Evolutionary conservation across 2,797 vertebrate species (phyloP).

Genomic region (Carapus acus): DNA sequence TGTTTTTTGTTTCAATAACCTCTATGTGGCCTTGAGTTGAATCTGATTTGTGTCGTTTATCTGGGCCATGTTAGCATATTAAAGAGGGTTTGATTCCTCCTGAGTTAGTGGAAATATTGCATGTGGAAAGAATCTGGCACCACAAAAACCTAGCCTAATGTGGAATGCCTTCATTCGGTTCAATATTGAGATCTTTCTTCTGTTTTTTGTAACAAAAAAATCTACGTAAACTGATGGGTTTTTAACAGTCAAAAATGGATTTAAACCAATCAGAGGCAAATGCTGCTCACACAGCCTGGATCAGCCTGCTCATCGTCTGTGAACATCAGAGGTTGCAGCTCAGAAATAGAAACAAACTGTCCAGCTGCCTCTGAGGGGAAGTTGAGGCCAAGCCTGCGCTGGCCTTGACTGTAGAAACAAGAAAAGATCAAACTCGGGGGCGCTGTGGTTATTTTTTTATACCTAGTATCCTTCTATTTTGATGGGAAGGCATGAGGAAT

Average conservation of each 20-base stretch:
- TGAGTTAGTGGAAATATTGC: conserved; percentile 31
- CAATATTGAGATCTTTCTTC: conserved; percentile 5
- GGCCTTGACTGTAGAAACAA: no score
- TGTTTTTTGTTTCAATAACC: conserved; percentile 52
- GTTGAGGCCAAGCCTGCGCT: no score
- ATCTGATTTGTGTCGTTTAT: conserved; percentile 36
- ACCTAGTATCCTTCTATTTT: no score
- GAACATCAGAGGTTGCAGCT: conserved; percentile 35
- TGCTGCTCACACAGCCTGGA: conserved; percentile 6
- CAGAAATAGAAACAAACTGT: conserved; percentile 17
- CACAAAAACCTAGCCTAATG: conserved; percentile 6
- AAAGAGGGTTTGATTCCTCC: conserved; percentile 18
- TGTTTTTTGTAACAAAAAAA: conserved; percentile 31
- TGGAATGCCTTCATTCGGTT: conserved; percentile 7
- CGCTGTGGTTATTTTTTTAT: no score
- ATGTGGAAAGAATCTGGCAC: conserved; percentile 43
- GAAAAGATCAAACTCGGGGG: no score
- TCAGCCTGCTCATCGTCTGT: conserved; percentile 28
- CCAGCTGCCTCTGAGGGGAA: conserved; percentile 43
- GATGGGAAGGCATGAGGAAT: no score
- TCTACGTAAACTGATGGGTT: background rate
- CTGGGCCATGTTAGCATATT: conserved; percentile 31
- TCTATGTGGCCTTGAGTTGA: conserved; percentile 65
- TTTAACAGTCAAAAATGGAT: conserved; percentile 11
- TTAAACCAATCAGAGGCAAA: conserved; percentile 40